phyloP scores from a whole-genome alignment of 2,888 invertebrate species.

The Ophion ventricosus region DNA sequence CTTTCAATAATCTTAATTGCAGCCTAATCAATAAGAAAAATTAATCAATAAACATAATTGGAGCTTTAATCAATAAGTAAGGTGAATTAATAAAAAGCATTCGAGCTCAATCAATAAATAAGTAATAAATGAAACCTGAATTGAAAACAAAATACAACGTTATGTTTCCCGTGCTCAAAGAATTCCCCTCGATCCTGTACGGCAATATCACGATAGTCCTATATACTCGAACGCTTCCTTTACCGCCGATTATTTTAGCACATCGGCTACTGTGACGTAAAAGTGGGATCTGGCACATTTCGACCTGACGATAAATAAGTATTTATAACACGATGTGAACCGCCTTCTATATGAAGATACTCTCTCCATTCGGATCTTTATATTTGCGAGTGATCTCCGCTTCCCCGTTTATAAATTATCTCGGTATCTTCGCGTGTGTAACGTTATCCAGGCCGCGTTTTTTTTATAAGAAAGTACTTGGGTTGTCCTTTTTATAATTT shows the following conservation, averaged over 20 bases:
- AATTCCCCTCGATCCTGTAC: neutral
- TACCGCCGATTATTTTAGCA: constrained; percentile 41
- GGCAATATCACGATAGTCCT: constrained; percentile 26
- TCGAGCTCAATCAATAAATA: neutral
- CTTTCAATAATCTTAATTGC: neutral
- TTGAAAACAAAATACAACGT: neutral
- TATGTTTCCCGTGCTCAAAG: neutral
- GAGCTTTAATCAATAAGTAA: too few species aligned
- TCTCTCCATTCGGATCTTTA: constrained; percentile 34
- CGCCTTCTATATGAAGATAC: constrained; percentile 43
- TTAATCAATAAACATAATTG: neutral
- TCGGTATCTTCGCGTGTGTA: neutral
- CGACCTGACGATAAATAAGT: constrained; percentile 74
- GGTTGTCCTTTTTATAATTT: neutral
- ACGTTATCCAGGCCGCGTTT: neutral
- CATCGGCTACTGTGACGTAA: constrained; percentile 71
- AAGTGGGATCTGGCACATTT: constrained; percentile 71
- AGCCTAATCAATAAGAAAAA: neutral
- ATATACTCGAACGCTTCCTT: constrained; percentile 45
- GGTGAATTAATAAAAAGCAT: too few species aligned
- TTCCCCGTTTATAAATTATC: constrained; percentile 60
- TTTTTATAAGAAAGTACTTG: neutral
- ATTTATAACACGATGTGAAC: constrained; percentile 74
- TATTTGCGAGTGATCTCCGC: constrained; percentile 47
- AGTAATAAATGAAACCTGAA: neutral